phyloP scores from a whole-genome alignment of 2,113 vertebrate species.

The Telmatochromis brachygnathus region DNA sequence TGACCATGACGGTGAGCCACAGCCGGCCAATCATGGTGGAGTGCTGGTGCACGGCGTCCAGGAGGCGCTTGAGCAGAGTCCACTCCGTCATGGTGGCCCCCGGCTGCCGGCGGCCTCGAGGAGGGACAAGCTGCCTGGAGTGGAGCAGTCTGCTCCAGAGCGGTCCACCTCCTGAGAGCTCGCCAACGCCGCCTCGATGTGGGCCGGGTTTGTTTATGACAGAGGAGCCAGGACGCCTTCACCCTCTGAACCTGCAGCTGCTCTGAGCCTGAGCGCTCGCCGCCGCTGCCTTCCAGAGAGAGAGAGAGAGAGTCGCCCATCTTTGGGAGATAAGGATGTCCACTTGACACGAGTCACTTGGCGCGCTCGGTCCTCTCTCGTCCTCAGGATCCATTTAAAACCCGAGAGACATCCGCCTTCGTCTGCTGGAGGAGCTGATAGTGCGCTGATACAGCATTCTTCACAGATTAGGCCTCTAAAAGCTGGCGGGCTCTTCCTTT shows the following conservation, averaged over 20 bases:
- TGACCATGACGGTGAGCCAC: slow-evolving; percentile 77
- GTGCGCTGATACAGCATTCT: slow-evolving; percentile 54
- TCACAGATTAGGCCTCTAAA: slow-evolving; percentile 44
- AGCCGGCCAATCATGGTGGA: slow-evolving; percentile 75
- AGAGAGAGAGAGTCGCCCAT: slow-evolving; percentile 40
- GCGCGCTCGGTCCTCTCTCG: slow-evolving; percentile 31
- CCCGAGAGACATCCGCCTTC: slow-evolving; percentile 42
- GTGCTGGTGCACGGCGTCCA: slow-evolving; percentile 77
- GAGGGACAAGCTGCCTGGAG: slow-evolving; percentile 4
- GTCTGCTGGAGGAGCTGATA: slow-evolving; percentile 61
- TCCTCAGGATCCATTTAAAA: slow-evolving; percentile 64
- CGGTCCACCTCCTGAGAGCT: slow-evolving; percentile 3
- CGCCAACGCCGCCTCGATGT: not conserved
- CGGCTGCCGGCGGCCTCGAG: slow-evolving; percentile 13
- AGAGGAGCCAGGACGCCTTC: not conserved
- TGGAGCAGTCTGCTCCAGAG: slow-evolving; percentile 17
- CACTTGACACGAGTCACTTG: slow-evolving; percentile 71
- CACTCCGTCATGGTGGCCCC: slow-evolving; percentile 73
- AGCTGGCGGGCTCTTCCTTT: slow-evolving; percentile 46
- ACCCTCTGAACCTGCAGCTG: not conserved
- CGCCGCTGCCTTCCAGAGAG: not conserved
- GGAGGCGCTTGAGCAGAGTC: slow-evolving; percentile 74
- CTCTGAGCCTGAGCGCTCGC: not conserved
- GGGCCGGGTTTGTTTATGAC: not conserved
- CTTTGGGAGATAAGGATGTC: slow-evolving; percentile 59